phyloP scores from a whole-genome alignment of 2,113 vertebrate species.

The Atractosteus spatula region DNA sequence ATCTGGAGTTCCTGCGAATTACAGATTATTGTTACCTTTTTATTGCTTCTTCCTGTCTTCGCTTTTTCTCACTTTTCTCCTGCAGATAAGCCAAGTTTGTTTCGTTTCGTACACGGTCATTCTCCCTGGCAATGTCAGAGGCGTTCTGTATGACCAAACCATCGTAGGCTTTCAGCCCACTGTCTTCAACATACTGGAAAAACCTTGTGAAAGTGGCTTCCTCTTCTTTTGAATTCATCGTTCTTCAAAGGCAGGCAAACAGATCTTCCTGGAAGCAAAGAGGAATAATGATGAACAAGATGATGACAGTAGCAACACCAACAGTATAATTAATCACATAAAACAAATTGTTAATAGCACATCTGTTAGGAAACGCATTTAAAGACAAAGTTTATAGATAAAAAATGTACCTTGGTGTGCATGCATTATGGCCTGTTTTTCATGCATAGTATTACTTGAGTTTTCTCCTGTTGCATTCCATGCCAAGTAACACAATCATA shows the following conservation, averaged over 20 bases:
- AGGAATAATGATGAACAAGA: constrained; percentile 11
- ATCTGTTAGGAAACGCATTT: background rate
- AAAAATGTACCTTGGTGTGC: background rate
- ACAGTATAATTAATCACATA: background rate
- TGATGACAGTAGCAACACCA: background rate
- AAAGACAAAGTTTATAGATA: background rate
- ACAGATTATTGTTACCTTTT: constrained; percentile 72
- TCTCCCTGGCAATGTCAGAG: constrained; percentile 94
- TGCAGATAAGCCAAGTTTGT: constrained; percentile 89
- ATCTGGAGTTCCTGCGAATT: no score
- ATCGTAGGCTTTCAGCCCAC: constrained; percentile 89
- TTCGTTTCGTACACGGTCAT: constrained; percentile 89
- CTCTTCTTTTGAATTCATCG: constrained; percentile 89
- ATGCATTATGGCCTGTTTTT: constrained; percentile 1
- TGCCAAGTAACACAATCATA: no score
- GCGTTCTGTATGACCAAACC: constrained; percentile 96
- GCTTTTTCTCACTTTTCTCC: constrained; percentile 90
- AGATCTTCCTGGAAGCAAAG: constrained; percentile 68
- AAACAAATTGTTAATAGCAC: background rate
- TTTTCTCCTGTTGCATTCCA: background rate
- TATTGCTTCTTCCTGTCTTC: constrained; percentile 89
- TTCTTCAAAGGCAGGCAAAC: constrained; percentile 78
- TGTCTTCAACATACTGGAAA: constrained; percentile 92
- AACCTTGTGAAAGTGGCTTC: constrained; percentile 81
- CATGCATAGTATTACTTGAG: background rate